phyloP scores from a whole-genome alignment of 2,113 vertebrate genomes.

The Calyptommatus sinebrachiatus region DNA sequence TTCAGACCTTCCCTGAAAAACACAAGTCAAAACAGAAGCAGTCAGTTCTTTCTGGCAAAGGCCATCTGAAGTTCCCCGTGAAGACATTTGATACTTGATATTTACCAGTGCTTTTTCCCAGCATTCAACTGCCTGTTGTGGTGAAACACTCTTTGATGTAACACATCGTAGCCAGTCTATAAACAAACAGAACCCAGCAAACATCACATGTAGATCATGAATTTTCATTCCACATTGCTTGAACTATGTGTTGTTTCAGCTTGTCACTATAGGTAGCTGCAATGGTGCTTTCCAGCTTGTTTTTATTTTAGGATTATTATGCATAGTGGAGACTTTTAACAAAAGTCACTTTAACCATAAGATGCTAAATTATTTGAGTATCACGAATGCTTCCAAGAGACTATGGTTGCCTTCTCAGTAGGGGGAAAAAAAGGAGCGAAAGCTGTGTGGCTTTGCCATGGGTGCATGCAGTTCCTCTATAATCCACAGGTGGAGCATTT shows the following conservation, averaged over 20 bases:
- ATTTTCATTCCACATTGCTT: slow-evolving; percentile 62
- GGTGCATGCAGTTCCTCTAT: no score
- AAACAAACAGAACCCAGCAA: slow-evolving; percentile 65
- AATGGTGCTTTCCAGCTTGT: slow-evolving; percentile 49
- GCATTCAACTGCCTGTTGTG: slow-evolving; percentile 58
- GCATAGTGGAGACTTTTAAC: slow-evolving; percentile 34
- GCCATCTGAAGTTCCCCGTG: slow-evolving; percentile 48
- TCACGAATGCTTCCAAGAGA: no score
- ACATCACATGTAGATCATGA: slow-evolving; percentile 59
- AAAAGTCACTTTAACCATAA: not conserved
- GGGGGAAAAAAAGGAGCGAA: no score
- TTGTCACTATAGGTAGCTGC: slow-evolving; percentile 56
- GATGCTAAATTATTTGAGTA: no score
- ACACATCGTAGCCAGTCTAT: slow-evolving; percentile 51
- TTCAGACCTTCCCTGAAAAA: slow-evolving; percentile 41
- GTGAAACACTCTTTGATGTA: slow-evolving; percentile 67
- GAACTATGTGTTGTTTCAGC: slow-evolving; percentile 57
- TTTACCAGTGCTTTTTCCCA: slow-evolving; percentile 58
- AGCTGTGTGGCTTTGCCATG: no score
- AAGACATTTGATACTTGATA: slow-evolving; percentile 68
- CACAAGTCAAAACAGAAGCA: slow-evolving; percentile 36
- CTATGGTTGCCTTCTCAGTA: no score
- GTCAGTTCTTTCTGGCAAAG: slow-evolving; percentile 31
- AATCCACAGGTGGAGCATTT: no score
- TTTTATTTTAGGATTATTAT: slow-evolving; percentile 65